Conservation (phyloP, 2,113 vertebrate species). For the Pteropus alecto region DNA sequence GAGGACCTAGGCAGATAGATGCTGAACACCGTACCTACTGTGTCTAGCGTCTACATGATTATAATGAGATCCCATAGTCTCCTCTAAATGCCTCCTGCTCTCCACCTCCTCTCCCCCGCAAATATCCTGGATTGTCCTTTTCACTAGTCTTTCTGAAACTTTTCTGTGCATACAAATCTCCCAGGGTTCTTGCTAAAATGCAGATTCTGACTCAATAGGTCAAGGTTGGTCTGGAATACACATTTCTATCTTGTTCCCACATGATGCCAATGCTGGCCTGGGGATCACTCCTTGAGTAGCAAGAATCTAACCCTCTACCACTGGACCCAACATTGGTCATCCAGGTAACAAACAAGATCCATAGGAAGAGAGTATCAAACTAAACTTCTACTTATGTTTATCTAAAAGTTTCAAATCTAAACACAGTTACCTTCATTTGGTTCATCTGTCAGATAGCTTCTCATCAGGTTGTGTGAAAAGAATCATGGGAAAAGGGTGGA, state of each 20-base stretch:
- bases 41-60: background rate
- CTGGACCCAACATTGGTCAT: no score
- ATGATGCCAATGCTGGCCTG: background rate
- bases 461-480: background rate
- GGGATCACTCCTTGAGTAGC: background rate
- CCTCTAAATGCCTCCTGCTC: background rate
- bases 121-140: no score
- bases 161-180: no score
- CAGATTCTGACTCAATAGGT: background rate
- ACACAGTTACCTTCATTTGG: background rate
- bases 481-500: background rate
- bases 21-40: background rate
- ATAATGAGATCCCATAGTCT: background rate
- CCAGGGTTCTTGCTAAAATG: background rate
- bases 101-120: fast-evolving
- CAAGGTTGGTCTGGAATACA: background rate
- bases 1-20: background rate
- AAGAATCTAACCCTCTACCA: background rate
- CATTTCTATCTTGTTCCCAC: background rate
- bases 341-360: background rate
- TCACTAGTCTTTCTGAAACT: background rate
- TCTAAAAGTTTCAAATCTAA: background rate
- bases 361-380: background rate
- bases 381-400: background rate
- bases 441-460: background rate